phyloP scores from a whole-genome alignment of 2,113 vertebrate species.

The Ptychochromis oligacanthus region DNA sequence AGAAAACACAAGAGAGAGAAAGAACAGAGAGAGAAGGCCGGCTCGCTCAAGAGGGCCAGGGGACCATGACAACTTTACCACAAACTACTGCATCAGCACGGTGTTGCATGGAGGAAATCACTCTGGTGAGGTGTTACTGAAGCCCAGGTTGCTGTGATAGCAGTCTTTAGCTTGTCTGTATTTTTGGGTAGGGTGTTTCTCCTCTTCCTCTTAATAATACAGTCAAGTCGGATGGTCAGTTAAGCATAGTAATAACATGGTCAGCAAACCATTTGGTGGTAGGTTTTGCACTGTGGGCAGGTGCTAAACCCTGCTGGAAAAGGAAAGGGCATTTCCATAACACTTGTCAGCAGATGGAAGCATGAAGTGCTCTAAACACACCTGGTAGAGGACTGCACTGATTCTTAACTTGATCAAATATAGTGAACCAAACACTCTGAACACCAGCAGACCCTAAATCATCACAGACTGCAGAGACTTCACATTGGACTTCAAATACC shows the following conservation, averaged over 20 bases:
- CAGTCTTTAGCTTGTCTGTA: not conserved
- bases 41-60: too few species aligned
- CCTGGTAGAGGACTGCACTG: not conserved
- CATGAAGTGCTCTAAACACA: not conserved
- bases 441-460: too few species aligned
- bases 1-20: too few species aligned
- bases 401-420: not conserved
- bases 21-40: too few species aligned
- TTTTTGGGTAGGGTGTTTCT: fast-evolving
- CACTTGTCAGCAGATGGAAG: not conserved
- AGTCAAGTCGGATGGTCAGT: not conserved
- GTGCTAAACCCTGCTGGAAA: not conserved
- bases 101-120: fast-evolving
- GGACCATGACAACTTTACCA: too few species aligned
- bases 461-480: too few species aligned
- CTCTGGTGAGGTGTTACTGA: not conserved
- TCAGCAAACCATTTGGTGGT: not conserved
- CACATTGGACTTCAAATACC: not conserved
- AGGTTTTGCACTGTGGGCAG: not conserved
- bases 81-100: not conserved
- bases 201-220: not conserved
- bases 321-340: not conserved
- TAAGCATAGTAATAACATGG: not conserved
- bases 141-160: fast-evolving
- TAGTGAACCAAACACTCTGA: not conserved